A percentile compares a stretch with the other conserved stretches of the same genome.
Conservation (phyloP, 1,140 invertebrate species). For the Drosophila nigrodunni region DNA sequence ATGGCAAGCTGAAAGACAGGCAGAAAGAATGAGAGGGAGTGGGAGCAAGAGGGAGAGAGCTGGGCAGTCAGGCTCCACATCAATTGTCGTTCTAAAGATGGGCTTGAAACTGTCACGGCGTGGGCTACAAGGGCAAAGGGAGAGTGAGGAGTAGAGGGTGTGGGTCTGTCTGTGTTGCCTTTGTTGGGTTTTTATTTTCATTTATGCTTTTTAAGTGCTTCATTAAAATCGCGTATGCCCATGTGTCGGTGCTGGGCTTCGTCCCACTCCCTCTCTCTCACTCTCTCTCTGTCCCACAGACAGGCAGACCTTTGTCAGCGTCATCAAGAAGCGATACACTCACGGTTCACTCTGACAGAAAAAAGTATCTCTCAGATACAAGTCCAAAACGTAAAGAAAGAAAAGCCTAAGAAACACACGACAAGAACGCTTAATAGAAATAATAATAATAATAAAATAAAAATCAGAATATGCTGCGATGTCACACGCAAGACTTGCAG, state of each 20-base stretch:
- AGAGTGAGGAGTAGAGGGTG: neutral
- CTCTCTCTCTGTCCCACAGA: neutral
- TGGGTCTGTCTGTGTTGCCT: slow-evolving; percentile 51
- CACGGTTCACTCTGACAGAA: slow-evolving; percentile 11
- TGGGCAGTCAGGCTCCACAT: slow-evolving; percentile 66
- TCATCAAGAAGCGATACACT: slow-evolving; percentile 61
- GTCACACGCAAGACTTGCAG: neutral
- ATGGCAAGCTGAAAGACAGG: slow-evolving; percentile 23
- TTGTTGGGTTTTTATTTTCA: slow-evolving; percentile 80
- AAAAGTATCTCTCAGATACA: slow-evolving; percentile 79
- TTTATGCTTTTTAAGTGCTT: slow-evolving; percentile 83
- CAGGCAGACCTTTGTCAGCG: slow-evolving; percentile 75
- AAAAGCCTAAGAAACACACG: slow-evolving; percentile 51
- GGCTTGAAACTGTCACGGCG: slow-evolving; percentile 34
- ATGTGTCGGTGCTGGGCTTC: slow-evolving; percentile 29
- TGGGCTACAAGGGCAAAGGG: neutral
- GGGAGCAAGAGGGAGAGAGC: slow-evolving; percentile 1
- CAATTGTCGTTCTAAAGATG: slow-evolving; percentile 75
- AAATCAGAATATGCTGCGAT: neutral
- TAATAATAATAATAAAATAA: slow-evolving; percentile 47
- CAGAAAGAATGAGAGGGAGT: slow-evolving; percentile 2
- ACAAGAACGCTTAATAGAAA: slow-evolving; percentile 68
- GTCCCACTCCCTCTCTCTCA: slow-evolving; percentile 3
- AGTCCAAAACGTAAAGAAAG: slow-evolving; percentile 77
- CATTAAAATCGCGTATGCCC: slow-evolving; percentile 80